Percentiles rank a stretch among this genome's conserved stretches.
Evolutionary conservation across 2,113 vertebrate genomes (phyloP).

Genomic region (Acrocephalus arundinaceus): DNA sequence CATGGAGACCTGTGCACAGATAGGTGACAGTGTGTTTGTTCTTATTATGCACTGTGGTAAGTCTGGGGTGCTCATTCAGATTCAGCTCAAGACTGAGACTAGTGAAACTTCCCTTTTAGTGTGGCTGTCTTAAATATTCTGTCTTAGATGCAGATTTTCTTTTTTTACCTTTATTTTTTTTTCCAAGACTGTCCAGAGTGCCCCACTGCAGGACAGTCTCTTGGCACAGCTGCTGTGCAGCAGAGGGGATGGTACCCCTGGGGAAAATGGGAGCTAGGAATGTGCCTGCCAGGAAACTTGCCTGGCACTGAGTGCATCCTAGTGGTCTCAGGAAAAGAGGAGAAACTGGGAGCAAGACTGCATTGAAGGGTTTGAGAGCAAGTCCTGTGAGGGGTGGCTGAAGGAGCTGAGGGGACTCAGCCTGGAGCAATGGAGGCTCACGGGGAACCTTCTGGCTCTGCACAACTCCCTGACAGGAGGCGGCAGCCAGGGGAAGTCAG

Average conservation of each 20-base stretch:
- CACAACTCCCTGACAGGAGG: not conserved
- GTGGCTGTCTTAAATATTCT: not conserved
- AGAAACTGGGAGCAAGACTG: not conserved
- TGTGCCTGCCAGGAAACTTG: not conserved
- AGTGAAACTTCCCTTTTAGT: not conserved
- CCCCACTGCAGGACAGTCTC: not conserved
- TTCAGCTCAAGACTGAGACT: not conserved
- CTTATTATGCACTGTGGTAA: not conserved
- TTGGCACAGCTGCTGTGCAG: not conserved
- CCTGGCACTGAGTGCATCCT: not conserved
- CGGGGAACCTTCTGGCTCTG: not conserved
- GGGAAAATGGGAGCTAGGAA: not conserved
- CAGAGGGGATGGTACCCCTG: not conserved
- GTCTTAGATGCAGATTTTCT: not conserved
- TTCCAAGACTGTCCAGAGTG: not conserved
- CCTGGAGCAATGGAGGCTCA: not conserved
- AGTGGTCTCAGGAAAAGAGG: not conserved
- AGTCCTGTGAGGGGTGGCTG: not conserved
- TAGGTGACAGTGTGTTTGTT: not conserved
- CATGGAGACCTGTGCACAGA: not conserved
- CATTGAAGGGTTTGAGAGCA: not conserved
- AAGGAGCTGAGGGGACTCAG: not conserved
- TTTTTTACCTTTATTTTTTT: not conserved
- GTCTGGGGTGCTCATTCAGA: not conserved
- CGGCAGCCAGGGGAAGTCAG: rapidly evolving